Evolutionary conservation across 2,888 invertebrate species (phyloP).

Genomic region (Bibio marci): DNA sequence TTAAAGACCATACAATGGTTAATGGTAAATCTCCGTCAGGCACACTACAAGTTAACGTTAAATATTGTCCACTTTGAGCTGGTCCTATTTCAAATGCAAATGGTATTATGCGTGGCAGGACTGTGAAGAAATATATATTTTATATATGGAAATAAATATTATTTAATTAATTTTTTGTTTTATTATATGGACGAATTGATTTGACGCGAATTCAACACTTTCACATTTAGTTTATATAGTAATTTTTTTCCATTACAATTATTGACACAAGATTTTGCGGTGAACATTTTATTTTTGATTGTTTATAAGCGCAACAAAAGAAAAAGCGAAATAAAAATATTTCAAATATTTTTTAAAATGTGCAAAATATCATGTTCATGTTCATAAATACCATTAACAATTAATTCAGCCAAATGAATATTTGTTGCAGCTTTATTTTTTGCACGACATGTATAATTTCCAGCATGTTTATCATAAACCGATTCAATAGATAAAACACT

Average conservation of each 20-base stretch:
- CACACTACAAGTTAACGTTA: slow-evolving; percentile 48
- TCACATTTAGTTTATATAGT: too few relatives aligned
- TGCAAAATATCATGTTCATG: too few relatives aligned
- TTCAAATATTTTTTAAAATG: too few relatives aligned
- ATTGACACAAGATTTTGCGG: too few relatives aligned
- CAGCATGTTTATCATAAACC: slow-evolving; percentile 47
- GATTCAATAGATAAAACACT: slow-evolving; percentile 45
- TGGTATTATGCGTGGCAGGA: slow-evolving; percentile 63
- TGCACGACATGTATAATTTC: slow-evolving; percentile 59
- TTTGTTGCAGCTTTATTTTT: slow-evolving; percentile 52
- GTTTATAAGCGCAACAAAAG: too few relatives aligned
- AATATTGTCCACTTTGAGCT: slow-evolving; percentile 54
- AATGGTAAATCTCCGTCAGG: slow-evolving; percentile 66
- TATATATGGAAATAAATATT: too few relatives aligned
- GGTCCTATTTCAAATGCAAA: slow-evolving; percentile 63
- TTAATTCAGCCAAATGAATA: slow-evolving; percentile 47
- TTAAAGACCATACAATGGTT: slow-evolving; percentile 56
- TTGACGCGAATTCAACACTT: too few relatives aligned
- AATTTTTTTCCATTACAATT: too few relatives aligned
- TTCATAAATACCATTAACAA: slow-evolving; percentile 71
- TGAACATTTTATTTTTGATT: too few relatives aligned
- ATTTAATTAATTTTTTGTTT: too few relatives aligned
- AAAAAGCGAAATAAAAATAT: too few relatives aligned
- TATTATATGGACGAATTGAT: too few relatives aligned
- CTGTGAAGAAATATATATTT: slow-evolving; percentile 55